Evolutionary conservation across 1,140 invertebrate genomes (phyloP), one percentile per base, ranked within the genome.

Genomic region (Harlomillsia oculata): DNA sequence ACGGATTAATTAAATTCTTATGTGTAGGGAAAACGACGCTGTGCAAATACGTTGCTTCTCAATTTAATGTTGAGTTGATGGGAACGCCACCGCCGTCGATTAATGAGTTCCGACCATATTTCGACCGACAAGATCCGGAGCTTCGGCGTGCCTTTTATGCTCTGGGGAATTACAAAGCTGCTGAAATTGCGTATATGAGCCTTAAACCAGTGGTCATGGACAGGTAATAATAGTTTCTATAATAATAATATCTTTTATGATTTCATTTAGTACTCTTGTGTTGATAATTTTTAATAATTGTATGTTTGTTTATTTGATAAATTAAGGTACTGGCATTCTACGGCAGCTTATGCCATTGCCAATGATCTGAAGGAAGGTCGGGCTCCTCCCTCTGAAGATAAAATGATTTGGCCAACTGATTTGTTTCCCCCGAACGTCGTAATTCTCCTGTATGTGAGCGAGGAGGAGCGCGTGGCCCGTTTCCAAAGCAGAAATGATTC

Each of bases 241-340:
- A 41, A 5, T 41, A 8, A 16, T n/a, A n/a, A n/a, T n/a, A n/a
- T n/a, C n/a, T n/a, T n/a, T n/a, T 34, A 9, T 34, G 32, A 34
- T 9, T 34, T n/a, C 8, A 9, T 34, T 34, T n/a, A n/a, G n/a
- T 9, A 34, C 8, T n/a, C 5, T 41, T 41, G 2, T 13, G 26
- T 43, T 43, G 16, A 1, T 8, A 43, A 5, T 45, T 3, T 9
- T 2, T 21, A 23, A 18, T 18, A 45, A 49, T 20, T 9, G 14
- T 32, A 30, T 6, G n/a, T 49, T 6, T 34, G 5, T 5, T 18
- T 32, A 13, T 23, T 36, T 48, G 3, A 26, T 14, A n/a, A 28
- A 51, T 37, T 50, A n/a, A 64, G 63, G 36, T 65, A 40, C 44
- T 65, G 63, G 63, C 59, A 62, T 30, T 62, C 59, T 41, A 65